Percentiles rank a stretch among this genome's conserved stretches.
phyloP scores from a whole-genome alignment of 2,888 invertebrate genomes.

The Alloplasta piceator region DNA sequence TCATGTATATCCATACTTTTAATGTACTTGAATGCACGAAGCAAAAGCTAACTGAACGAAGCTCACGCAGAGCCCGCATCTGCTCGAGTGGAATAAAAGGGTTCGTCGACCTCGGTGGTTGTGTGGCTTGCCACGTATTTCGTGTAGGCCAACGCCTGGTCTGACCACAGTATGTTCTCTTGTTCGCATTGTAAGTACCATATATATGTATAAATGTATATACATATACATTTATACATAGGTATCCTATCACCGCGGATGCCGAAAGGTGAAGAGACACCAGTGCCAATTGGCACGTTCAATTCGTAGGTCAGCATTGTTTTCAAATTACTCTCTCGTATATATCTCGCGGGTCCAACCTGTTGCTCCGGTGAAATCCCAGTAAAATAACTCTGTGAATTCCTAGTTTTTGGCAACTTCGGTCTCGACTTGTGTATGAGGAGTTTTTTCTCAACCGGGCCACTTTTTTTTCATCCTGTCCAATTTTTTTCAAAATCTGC shows the following conservation, averaged over 20 bases:
- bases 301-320: constrained; percentile 50
- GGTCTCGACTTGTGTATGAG: too few species aligned
- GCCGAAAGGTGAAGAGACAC: constrained; percentile 44
- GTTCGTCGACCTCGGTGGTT: constrained; percentile 55
- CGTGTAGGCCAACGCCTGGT: constrained; percentile 64
- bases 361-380: constrained; percentile 33
- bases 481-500: too few species aligned
- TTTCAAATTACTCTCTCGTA: constrained; percentile 23
- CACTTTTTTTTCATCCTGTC: too few species aligned
- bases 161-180: constrained; percentile 29
- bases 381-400: background rate
- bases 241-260: constrained; percentile 33
- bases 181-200: background rate
- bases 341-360: constrained; percentile 23
- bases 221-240: background rate
- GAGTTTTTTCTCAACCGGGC: too few species aligned
- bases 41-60: constrained; percentile 52
- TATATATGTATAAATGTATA: constrained; percentile 1
- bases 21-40: constrained; percentile 51
- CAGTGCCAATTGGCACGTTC: constrained; percentile 61
- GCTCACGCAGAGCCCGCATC: constrained; percentile 57
- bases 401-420: constrained; percentile 1
- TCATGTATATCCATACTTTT: constrained; percentile 9
- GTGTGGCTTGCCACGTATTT: constrained; percentile 61
- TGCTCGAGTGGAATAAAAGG: constrained; percentile 63